Evolutionary conservation across 2,113 vertebrate genomes (phyloP), one percentile per base, ranked within the genome.

Genomic region (Pedionomus torquatus): DNA sequence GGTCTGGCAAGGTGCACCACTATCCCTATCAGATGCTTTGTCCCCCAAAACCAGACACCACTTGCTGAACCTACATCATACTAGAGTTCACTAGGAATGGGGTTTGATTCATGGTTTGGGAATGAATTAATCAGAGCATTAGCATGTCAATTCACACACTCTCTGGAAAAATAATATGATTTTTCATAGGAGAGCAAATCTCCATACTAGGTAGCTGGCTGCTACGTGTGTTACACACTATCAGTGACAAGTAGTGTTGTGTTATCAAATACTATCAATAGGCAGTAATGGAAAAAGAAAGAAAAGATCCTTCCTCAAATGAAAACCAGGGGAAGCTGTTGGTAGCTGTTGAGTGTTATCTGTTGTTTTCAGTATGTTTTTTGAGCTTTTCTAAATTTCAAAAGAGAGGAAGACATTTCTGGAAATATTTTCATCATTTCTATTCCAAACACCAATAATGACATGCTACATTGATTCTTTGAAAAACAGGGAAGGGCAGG

Each of bases 381-480:
- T 57, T 83, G 10, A 33, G 7, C 13, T 74, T 89, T 74, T 60
- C 28, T 5, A 10, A 49, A 44, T 83, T 69, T 83, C 41, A 84
- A 81, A 90, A 41, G 26, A 72, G 31, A 63, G 8, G 69, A 74
- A 87, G n/a, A 61, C 11, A 61, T 78, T 82, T 84, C 37, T 75
- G 43, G 72, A 84, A 93, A 84, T 46, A 44, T 13, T 87, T 87
- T 85, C 31, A 87, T 89, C 0, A 64, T 63, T 95, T 93, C 78
- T 76, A 78, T 84, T 94, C 16, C 33, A 23, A 64, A 30, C 13
- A 84, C 17, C 37, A 91, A 63, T 44, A 70, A 66, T 18, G 23
- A 66, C 1, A 3, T 1, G 5, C 31, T 89, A 43, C 17, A 33
- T 11, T 71, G 15, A 43, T 55, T 84, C 39, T 93, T 41, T 82